Evolutionary conservation across 2,888 invertebrate genomes (phyloP).

Genomic region (Macaria notata): DNA sequence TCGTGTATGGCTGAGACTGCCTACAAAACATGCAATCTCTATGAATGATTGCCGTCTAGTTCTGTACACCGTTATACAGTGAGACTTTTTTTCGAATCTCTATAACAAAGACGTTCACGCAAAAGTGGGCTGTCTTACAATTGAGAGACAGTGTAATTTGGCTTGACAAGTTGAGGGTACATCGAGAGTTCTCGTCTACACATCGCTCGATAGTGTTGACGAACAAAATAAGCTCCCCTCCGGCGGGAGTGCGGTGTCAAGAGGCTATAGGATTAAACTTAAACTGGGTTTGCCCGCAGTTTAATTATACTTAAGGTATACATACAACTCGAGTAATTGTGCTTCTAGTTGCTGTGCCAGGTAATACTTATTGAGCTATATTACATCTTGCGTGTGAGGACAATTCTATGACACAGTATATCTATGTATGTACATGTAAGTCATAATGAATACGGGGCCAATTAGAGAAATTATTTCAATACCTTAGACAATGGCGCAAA

Average conservation of each 20-base stretch:
- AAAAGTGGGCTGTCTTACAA: constrained; percentile 59
- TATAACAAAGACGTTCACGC: constrained; percentile 52
- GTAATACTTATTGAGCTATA: constrained; percentile 68
- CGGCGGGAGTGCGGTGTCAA: constrained; percentile 76
- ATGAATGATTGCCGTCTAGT: constrained; percentile 64
- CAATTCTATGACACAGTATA: too few relatives aligned
- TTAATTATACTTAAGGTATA: constrained; percentile 81
- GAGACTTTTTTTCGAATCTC: constrained; percentile 5
- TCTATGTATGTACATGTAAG: background rate
- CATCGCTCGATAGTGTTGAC: constrained; percentile 79
- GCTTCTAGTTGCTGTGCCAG: constrained; percentile 61
- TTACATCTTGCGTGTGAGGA: background rate
- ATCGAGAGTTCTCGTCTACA: constrained; percentile 67
- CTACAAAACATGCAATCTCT: constrained; percentile 70
- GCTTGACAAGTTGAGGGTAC: constrained; percentile 57
- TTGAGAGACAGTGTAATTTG: constrained; percentile 60
- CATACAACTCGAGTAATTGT: constrained; percentile 62
- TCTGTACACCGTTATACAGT: too few relatives aligned
- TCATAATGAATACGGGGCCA: too few relatives aligned
- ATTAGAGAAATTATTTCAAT: too few relatives aligned
- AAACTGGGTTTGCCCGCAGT: constrained; percentile 78
- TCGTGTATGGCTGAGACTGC: constrained; percentile 57
- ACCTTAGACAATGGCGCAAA: too few relatives aligned
- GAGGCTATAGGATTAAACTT: constrained; percentile 82
- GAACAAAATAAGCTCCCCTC: constrained; percentile 79